Evolutionary conservation across 2,888 invertebrate genomes (phyloP).

Genomic region (Cephalotes varians): DNA sequence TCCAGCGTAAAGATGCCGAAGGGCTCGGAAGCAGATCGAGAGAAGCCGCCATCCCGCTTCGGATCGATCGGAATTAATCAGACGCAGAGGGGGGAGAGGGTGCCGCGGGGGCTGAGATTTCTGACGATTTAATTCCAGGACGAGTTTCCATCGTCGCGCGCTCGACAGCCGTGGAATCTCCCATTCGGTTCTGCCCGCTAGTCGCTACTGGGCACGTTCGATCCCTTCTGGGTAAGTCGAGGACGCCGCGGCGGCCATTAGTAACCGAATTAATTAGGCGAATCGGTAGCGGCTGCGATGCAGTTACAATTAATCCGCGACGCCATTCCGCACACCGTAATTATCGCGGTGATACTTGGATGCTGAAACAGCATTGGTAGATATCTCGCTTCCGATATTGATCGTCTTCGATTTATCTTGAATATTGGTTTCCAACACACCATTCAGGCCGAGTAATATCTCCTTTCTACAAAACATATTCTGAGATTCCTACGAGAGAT

Average conservation of each 20-base stretch:
- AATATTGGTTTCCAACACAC: background rate
- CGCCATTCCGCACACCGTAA: constrained; percentile 76
- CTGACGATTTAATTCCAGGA: constrained; percentile 73
- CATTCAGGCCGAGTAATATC: background rate
- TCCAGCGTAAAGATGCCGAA: background rate
- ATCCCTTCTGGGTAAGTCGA: constrained; percentile 67
- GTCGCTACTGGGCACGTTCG: constrained; percentile 68
- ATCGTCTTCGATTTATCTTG: constrained; percentile 13
- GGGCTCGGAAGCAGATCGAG: constrained; percentile 40
- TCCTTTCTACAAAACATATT: background rate
- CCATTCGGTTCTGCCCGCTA: constrained; percentile 55
- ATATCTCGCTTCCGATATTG: constrained; percentile 7
- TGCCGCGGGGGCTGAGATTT: constrained; percentile 60
- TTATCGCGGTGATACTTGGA: constrained; percentile 51
- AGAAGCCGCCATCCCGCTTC: constrained; percentile 1
- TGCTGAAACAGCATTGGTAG: background rate
- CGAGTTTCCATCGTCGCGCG: constrained; percentile 67
- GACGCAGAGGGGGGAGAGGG: background rate
- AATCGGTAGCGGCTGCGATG: constrained; percentile 82
- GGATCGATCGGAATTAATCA: constrained; percentile 64
- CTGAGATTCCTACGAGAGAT: background rate
- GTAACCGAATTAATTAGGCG: constrained; percentile 85
- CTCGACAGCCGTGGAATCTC: constrained; percentile 54
- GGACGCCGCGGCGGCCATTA: constrained; percentile 79
- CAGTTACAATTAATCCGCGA: constrained; percentile 85